A percentile compares a stretch with the other conserved stretches of the same genome.
Conservation (phyloP, 1,140 invertebrate species). For the Leptinotarsa texana region DNA sequence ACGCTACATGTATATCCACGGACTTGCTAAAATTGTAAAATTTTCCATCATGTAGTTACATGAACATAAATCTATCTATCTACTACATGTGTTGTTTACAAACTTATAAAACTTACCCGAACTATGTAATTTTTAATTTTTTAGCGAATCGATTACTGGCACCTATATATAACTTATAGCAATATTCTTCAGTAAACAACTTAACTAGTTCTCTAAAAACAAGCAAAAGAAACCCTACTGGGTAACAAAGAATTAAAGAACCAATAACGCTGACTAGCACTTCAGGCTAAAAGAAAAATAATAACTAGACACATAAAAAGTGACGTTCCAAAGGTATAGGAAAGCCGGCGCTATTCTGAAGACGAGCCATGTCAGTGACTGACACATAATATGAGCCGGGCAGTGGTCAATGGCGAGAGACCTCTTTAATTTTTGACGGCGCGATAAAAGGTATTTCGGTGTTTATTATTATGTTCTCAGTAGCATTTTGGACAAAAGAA, state of each 20-base stretch:
- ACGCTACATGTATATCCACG: no score
- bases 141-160: no score
- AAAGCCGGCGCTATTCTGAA: conserved; percentile 28
- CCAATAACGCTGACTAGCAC: background rate
- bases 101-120: no score
- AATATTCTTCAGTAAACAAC: no score
- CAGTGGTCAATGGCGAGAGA: conserved; percentile 25
- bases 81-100: no score
- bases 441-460: conserved; percentile 32
- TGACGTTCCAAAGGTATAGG: conserved; percentile 26
- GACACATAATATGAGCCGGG: conserved; percentile 8
- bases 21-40: no score
- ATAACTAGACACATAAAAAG: conserved; percentile 6
- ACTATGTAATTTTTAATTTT: no score
- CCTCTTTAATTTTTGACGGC: conserved; percentile 32
- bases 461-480: conserved; percentile 34
- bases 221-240: no score
- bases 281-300: background rate
- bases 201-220: no score
- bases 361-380: conserved; percentile 22
- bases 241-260: background rate
- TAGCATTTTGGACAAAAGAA: conserved; percentile 32
- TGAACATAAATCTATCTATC: no score
- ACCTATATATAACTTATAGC: no score
- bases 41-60: no score